Evolutionary conservation across 2,797 vertebrate species (phyloP).

Genomic region (Coregonus sp.): DNA sequence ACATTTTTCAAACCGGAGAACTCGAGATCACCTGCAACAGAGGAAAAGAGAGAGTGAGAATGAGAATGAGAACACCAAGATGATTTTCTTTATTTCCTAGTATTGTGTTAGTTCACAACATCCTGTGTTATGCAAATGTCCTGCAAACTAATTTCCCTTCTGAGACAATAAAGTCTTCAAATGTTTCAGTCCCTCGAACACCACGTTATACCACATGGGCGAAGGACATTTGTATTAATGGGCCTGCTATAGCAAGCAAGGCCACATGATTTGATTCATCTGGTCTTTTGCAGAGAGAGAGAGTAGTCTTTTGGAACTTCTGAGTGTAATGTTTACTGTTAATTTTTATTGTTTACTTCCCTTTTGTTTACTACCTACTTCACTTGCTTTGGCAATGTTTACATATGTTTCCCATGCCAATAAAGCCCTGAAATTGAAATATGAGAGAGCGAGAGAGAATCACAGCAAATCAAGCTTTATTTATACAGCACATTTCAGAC

Average conservation of each 20-base stretch:
- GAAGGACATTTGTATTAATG: not conserved
- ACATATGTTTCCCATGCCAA: no score
- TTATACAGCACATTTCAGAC: no score
- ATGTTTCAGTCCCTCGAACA: not conserved
- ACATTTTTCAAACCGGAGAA: not conserved
- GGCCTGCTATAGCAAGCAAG: not conserved
- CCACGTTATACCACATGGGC: not conserved
- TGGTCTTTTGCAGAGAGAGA: not conserved
- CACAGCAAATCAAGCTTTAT: not conserved
- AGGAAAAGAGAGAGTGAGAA: not conserved
- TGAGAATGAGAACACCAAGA: not conserved
- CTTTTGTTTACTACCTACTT: no score
- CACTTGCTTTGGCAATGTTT: no score
- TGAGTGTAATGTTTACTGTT: no score
- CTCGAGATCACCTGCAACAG: slow-evolving; percentile 33
- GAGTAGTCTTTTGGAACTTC: no score
- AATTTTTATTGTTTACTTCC: no score
- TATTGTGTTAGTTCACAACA: not conserved
- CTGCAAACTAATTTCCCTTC: not conserved
- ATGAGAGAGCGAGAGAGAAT: not conserved
- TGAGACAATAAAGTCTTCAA: no score
- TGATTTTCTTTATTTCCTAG: not conserved
- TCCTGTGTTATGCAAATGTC: not conserved
- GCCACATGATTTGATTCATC: not conserved
- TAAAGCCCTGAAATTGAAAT: no score